These are phyloP conservation scores for Danio choprae DNA, from an alignment of 2,797 vertebrate genomes.

Conservation along the genomic window DNA sequence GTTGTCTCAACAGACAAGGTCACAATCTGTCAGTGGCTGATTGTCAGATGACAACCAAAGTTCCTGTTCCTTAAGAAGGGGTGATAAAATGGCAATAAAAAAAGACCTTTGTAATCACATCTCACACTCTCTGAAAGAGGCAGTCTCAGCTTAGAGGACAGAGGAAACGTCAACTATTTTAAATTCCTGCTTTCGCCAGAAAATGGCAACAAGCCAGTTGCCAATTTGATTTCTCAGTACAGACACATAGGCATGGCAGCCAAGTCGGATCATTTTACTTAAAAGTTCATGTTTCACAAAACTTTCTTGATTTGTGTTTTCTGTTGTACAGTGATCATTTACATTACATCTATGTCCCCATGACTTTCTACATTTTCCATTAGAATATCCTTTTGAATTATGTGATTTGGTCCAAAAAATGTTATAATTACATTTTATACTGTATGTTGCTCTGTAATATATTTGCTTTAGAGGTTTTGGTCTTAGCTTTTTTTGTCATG, in stretches of 20 bases:
- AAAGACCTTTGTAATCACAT: background rate
- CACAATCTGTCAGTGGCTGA: conserved; percentile 71
- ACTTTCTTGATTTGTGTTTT: background rate
- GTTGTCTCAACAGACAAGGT: conserved; percentile 72
- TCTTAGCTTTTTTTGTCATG: no score
- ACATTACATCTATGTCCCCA: background rate
- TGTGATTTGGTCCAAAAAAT: no score
- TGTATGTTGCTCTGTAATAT: no score
- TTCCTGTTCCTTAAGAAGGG: conserved; percentile 7
- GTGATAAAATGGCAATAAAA: background rate
- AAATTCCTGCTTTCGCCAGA: conserved; percentile 9
- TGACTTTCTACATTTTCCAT: background rate
- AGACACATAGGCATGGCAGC: conserved; percentile 7
- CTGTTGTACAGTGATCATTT: background rate
- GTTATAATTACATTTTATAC: no score
- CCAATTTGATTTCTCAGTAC: conserved; percentile 20
- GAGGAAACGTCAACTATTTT: background rate
- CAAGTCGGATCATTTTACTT: background rate
- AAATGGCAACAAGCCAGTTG: background rate
- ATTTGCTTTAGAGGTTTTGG: no score
- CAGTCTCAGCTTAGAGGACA: background rate
- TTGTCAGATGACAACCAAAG: conserved; percentile 76
- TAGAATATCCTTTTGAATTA: background rate
- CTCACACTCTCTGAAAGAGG: background rate
- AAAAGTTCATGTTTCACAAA: background rate